Evolutionary conservation across 1,140 invertebrate genomes (phyloP).

Genomic region (Anastrepha ludens): DNA sequence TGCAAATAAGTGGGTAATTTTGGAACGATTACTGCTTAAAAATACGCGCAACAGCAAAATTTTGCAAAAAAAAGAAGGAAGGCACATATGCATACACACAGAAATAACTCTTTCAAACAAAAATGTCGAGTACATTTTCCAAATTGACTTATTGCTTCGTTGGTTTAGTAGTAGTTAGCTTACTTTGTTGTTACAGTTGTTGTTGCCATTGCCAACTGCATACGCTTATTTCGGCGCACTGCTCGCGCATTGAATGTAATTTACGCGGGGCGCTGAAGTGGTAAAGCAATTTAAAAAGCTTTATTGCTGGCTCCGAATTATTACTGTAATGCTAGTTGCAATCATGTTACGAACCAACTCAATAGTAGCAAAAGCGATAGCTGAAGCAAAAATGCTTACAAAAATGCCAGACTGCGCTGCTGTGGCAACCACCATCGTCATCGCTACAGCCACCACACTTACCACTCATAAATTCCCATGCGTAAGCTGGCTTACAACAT

Average conservation of each 20-base stretch:
- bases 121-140: conserved; percentile 50
- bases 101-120: conserved; percentile 1
- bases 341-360: not conserved
- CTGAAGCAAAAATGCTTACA: not conserved
- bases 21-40: not conserved
- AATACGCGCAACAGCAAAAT: not conserved
- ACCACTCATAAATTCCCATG: conserved; percentile 49
- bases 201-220: not conserved
- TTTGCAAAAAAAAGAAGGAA: not conserved
- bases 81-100: not conserved
- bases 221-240: not conserved
- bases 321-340: conserved; percentile 48
- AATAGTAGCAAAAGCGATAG: not conserved
- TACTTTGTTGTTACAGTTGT: not conserved
- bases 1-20: not conserved
- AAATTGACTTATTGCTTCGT: conserved; percentile 41
- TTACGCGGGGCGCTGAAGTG: conserved; percentile 48
- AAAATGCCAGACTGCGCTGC: conserved; percentile 3
- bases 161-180: not conserved
- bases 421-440: conserved; percentile 20
- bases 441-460: conserved; percentile 11
- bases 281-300: conserved; percentile 52
- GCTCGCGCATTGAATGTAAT: not conserved
- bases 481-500: conserved; percentile 41
- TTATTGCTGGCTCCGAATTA: conserved; percentile 47